These are phyloP conservation scores for Pristionchus maxplancki DNA, from an alignment of 2,888 invertebrate species.

Conservation along the genomic window DNA sequence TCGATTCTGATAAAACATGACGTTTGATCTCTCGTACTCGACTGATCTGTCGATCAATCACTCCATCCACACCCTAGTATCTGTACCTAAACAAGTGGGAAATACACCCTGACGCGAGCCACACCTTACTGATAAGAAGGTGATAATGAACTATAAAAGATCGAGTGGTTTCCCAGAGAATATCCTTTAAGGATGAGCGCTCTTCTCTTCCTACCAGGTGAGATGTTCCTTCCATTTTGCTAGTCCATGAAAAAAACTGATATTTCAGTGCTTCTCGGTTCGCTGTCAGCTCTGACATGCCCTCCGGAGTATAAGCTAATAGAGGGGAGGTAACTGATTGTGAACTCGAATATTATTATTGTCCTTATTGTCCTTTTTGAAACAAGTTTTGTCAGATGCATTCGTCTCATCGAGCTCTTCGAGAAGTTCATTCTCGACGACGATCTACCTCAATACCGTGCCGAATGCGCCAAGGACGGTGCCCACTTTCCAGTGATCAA, in stretches of 20 bases:
- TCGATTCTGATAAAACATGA: too few species aligned
- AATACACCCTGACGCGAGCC: too few species aligned
- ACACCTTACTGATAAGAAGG: too few species aligned
- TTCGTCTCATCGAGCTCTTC: background rate
- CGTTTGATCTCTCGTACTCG: too few species aligned
- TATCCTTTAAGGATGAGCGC: background rate
- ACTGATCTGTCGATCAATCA: too few species aligned
- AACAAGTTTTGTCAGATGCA: background rate
- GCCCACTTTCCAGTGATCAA: background rate
- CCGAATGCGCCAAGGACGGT: background rate
- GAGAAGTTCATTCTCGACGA: background rate
- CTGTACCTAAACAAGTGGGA: too few species aligned
- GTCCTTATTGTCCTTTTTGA: too few species aligned
- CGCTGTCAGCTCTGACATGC: background rate
- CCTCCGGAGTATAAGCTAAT: background rate
- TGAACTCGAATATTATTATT: too few species aligned
- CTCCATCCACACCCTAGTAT: too few species aligned
- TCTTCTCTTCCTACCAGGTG: background rate
- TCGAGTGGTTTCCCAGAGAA: background rate
- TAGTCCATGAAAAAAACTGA: too few species aligned
- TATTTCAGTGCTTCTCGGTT: background rate
- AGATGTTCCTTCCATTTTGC: background rate
- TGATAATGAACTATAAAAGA: too few species aligned
- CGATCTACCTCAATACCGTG: background rate
- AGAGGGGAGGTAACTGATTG: background rate